A percentile compares a stretch with the other conserved stretches of the same genome.
These are phyloP conservation scores for Anhinga rufa DNA, from an alignment of 2,113 vertebrate genomes.

Conservation along the genomic window DNA sequence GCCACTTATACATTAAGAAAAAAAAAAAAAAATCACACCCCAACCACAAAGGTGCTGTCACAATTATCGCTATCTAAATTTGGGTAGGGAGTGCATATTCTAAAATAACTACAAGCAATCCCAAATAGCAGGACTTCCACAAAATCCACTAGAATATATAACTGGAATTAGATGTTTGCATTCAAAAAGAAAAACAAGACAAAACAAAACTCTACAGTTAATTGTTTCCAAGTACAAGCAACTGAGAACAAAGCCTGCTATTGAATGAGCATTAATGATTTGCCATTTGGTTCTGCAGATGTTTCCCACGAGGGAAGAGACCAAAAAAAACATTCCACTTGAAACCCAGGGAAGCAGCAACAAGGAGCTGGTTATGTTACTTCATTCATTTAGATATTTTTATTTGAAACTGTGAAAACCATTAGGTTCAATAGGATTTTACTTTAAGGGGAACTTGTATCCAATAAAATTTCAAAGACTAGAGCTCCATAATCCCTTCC, in stretches of 20 bases:
- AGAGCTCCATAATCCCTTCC: not conserved
- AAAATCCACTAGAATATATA: not conserved
- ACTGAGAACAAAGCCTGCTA: constrained; percentile 24
- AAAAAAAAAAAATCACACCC: not conserved
- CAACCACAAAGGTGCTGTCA: not conserved
- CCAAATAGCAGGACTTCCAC: not conserved
- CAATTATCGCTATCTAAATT: not conserved
- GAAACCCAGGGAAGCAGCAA: not conserved
- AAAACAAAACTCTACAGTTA: constrained; percentile 19
- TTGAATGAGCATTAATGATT: constrained; percentile 25
- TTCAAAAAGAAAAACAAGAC: constrained; percentile 4
- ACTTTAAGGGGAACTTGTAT: not conserved
- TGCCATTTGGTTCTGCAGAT: constrained; percentile 41
- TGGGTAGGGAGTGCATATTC: not conserved
- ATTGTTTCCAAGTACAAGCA: constrained; percentile 28
- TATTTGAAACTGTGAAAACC: not conserved
- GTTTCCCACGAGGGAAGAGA: constrained; percentile 37
- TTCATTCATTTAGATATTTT: not conserved
- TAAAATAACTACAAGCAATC: not conserved
- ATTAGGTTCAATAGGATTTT: not conserved
- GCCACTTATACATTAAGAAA: not conserved
- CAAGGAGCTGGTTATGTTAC: not conserved
- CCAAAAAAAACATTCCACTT: constrained; percentile 10
- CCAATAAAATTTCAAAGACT: not conserved
- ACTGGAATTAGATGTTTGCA: constrained; percentile 9